Evolutionary conservation across 2,888 invertebrate species (phyloP).

Genomic region (Perdita meconis): DNA sequence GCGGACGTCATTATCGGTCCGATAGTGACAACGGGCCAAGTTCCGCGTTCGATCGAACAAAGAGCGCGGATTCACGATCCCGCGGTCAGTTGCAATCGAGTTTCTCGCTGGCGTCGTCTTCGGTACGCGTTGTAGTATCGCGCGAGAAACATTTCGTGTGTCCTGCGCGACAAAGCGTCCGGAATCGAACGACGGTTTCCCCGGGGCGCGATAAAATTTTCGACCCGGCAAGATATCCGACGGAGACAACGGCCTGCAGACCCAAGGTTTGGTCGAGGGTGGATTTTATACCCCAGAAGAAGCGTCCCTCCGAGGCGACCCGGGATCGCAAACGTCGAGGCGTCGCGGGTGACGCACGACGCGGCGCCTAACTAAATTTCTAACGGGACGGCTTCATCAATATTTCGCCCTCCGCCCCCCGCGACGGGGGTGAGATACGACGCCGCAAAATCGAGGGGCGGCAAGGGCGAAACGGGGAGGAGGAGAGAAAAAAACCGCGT

Average conservation of each 20-base stretch:
- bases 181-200: too few species aligned
- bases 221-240: too few species aligned
- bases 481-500: neutral
- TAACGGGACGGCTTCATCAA: conserved; percentile 8
- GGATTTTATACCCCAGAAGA: conserved; percentile 1
- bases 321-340: conserved; percentile 3
- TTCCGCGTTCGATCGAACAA: conserved; percentile 24
- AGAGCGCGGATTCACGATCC: conserved; percentile 30
- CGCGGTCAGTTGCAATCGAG: conserved; percentile 24
- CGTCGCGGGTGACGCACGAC: conserved; percentile 7
- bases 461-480: neutral
- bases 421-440: conserved; percentile 2
- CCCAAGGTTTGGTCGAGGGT: neutral
- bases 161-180: too few species aligned
- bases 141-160: too few species aligned
- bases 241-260: neutral
- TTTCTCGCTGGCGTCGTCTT: conserved; percentile 19
- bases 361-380: neutral
- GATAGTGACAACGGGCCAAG: conserved; percentile 9
- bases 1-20: conserved; percentile 10
- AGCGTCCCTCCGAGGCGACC: neutral
- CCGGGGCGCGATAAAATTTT: too few species aligned
- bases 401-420: conserved; percentile 6
- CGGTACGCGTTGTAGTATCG: too few species aligned
- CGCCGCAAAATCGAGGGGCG: neutral